Evolutionary conservation across 1,140 invertebrate genomes (phyloP).

Genomic region (Drosophila sechellia): DNA sequence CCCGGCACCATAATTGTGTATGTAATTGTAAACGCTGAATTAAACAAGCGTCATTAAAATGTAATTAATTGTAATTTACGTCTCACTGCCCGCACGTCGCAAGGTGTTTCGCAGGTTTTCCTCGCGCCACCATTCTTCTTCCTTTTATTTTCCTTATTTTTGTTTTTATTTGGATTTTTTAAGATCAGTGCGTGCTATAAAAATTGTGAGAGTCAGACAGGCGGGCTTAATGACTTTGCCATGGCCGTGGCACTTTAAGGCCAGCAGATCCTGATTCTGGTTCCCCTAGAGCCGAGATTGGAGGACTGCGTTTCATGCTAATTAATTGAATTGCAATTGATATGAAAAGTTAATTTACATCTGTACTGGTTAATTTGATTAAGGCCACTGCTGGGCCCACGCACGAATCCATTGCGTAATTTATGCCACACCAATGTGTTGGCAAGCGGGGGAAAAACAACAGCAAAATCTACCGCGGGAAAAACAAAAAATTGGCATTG

Average conservation of each 20-base stretch:
- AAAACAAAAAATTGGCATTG: slow-evolving; percentile 33
- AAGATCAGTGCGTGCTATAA: slow-evolving; percentile 67
- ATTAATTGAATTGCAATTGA: slow-evolving; percentile 82
- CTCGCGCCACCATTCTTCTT: slow-evolving; percentile 5
- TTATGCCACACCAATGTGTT: slow-evolving; percentile 48
- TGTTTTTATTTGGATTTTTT: slow-evolving; percentile 6
- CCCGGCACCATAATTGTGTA: slow-evolving; percentile 73
- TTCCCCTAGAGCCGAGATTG: not conserved
- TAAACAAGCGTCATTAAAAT: slow-evolving; percentile 84
- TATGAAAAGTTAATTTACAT: slow-evolving; percentile 82
- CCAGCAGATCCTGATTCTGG: slow-evolving; percentile 11
- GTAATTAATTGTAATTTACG: slow-evolving; percentile 84
- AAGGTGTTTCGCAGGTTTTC: slow-evolving; percentile 56
- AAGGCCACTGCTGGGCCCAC: slow-evolving; percentile 43
- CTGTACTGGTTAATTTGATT: slow-evolving; percentile 77
- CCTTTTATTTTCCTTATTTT: not conserved
- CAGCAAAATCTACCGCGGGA: slow-evolving; percentile 27
- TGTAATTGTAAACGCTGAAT: slow-evolving; percentile 84
- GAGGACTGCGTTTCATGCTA: slow-evolving; percentile 46
- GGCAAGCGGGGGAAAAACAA: slow-evolving; percentile 35
- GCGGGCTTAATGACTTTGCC: slow-evolving; percentile 52
- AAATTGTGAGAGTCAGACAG: slow-evolving; percentile 39
- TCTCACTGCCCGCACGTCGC: slow-evolving; percentile 56
- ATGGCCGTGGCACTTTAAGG: slow-evolving; percentile 27
- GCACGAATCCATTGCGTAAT: slow-evolving; percentile 52